Evolutionary conservation across 1,140 invertebrate species (phyloP), one percentile per base, ranked within the genome.

Genomic region (Heterodera schachtii): DNA sequence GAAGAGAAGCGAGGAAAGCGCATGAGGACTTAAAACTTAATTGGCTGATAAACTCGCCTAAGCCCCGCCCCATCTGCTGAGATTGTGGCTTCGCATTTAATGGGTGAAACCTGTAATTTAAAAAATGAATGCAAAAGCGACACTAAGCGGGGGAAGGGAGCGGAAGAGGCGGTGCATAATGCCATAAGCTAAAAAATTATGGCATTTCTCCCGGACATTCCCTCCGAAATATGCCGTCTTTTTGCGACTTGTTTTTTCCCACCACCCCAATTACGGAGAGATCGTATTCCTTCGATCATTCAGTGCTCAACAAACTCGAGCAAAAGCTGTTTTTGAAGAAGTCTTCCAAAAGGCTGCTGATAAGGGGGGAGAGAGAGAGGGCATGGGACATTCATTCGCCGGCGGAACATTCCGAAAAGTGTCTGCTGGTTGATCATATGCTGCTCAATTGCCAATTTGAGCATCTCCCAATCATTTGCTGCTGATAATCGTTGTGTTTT

Each of bases 321-420:
- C 31, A 52, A 75, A 75, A 76, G 41, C 8, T 64, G 57, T 76
- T 57, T 75, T 75, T 52, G 74, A 76, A 46, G 0, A 60, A 76
- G 31, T 75, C 64, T 19, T 19, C 57, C 13, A 64, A 64, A 64
- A 19, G 57, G 13, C 16, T 3, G 16, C 5, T 64, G 16, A 64
- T 13, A 64, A 64, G 57, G 19, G 57, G 16, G 57, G 49, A 49
- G 47, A 49, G 57, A 11, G 57, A 4, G 57, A 64, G 57, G 16
- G 16, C 11, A 19, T 64, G 57, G 57, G 57, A 64, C 57, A 19
- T 11, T 11, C 6, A 52, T 11, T 8, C 49, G 11, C 49, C 4
- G 11, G 19, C 11, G 16, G 57, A 19, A 64, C 57, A 64, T 64
- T 64, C 16, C 57, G 57, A 16, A 64, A 64, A 64, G 49, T 64